These are phyloP conservation scores for Hiodon tergisus DNA, from an alignment of 2,113 vertebrate genomes.

Conservation along the genomic window DNA sequence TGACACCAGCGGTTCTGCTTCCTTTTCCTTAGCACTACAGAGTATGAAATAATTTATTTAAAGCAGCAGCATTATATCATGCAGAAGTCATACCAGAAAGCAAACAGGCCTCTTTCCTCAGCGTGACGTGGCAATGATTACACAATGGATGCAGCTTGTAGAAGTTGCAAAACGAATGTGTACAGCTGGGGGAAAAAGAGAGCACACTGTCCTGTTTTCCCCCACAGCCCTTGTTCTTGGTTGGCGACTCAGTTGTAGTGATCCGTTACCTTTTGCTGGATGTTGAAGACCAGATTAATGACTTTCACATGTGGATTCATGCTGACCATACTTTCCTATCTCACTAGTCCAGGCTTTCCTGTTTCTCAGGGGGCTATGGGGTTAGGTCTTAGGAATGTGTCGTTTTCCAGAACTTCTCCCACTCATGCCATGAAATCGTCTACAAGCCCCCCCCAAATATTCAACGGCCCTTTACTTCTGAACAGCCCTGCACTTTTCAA, in stretches of 20 bases:
- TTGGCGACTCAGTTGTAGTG: background rate
- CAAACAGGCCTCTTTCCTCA: conserved; percentile 27
- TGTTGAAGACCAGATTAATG: conserved; percentile 13
- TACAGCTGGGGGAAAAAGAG: conserved; percentile 7
- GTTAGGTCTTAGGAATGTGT: background rate
- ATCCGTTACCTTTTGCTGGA: too few relatives aligned
- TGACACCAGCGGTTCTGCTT: background rate
- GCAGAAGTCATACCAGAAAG: background rate
- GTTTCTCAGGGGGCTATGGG: background rate
- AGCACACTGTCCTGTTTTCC: background rate
- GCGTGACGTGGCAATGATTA: conserved; percentile 53
- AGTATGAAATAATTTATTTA: background rate
- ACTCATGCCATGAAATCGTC: background rate
- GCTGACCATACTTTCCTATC: conserved; percentile 15
- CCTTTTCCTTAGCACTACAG: background rate
- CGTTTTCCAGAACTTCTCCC: background rate
- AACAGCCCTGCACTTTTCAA: too few relatives aligned
- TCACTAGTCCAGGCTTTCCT: background rate
- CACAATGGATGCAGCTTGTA: conserved; percentile 44
- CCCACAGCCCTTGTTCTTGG: background rate
- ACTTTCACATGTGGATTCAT: conserved; percentile 7
- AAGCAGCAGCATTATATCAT: background rate
- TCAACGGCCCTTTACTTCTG: too few relatives aligned
- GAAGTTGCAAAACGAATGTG: conserved; percentile 30
- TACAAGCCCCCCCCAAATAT: background rate